Percentiles rank a stretch among this genome's conserved stretches.
These are phyloP conservation scores for Gadus chalcogrammus DNA, from an alignment of 2,113 vertebrate genomes.

Conservation along the genomic window DNA sequence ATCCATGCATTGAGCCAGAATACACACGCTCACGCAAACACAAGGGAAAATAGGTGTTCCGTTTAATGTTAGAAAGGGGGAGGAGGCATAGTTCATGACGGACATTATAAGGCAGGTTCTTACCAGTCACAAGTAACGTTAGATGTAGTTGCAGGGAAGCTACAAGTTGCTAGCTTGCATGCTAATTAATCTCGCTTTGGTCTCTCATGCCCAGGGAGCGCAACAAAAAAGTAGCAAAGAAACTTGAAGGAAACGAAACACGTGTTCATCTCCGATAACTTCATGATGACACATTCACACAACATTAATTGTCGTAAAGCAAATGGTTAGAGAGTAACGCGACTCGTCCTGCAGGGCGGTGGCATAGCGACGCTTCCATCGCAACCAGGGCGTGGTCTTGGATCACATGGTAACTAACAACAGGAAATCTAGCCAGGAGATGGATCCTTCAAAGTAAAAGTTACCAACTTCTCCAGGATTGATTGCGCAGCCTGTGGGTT, in stretches of 20 bases:
- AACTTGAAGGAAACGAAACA: no score
- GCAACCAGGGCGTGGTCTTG: conserved; percentile 55
- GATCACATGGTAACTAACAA: no score
- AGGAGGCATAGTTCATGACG: no score
- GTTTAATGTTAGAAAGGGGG: no score
- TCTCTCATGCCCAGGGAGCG: conserved; percentile 38
- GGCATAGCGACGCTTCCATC: conserved; percentile 65
- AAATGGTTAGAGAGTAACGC: no score
- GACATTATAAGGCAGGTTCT: not conserved
- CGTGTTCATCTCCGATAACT: no score
- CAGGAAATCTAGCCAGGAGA: no score
- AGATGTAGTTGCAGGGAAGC: conserved; percentile 43
- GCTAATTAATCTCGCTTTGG: conserved; percentile 62
- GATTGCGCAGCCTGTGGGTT: no score
- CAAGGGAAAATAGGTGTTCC: not conserved
- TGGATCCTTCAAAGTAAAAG: conserved; percentile 51
- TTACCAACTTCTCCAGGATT: not conserved
- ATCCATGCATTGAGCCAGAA: no score
- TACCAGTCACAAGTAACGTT: conserved; percentile 43
- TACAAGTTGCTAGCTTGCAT: conserved; percentile 52
- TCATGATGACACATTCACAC: no score
- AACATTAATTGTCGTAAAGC: no score
- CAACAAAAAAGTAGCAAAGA: not conserved
- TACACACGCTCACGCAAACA: conserved; percentile 1
- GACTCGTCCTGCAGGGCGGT: not conserved